Conservation (phyloP, 23 tunicate species). For the Trididemnum nubilum region DNA sequence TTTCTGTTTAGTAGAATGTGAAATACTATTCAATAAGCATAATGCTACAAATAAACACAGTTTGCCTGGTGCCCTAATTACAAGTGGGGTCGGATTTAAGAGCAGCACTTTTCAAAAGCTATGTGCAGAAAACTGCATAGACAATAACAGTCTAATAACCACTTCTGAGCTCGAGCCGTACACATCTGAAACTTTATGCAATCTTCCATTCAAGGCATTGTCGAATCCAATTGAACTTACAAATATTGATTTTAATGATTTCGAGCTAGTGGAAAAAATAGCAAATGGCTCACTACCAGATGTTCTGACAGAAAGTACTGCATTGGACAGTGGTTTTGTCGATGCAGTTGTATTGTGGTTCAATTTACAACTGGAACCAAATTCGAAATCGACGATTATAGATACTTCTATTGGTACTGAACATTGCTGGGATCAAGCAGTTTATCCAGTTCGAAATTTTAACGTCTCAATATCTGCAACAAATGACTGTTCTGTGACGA, state of each 20-base stretch:
- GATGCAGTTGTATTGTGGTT: slow-evolving; percentile 76
- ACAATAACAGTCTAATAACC: not conserved
- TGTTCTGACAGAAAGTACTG: slow-evolving; percentile 7
- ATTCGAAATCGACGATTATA: not conserved
- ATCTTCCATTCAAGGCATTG: slow-evolving; percentile 40
- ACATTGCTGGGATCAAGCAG: slow-evolving; percentile 93
- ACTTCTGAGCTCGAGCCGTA: slow-evolving; percentile 62
- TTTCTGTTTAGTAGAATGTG: slow-evolving; percentile 60
- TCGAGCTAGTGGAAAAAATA: slow-evolving; percentile 33
- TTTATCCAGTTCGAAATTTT: slow-evolving; percentile 65
- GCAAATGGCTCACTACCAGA: slow-evolving; percentile 15
- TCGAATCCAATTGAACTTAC: slow-evolving; percentile 21
- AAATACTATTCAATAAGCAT: slow-evolving; percentile 47
- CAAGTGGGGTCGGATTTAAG: slow-evolving; percentile 55
- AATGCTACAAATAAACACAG: not conserved
- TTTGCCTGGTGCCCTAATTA: slow-evolving; percentile 21
- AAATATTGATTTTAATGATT: slow-evolving; percentile 62
- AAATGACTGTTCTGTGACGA: not conserved
- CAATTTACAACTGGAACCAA: slow-evolving; percentile 42
- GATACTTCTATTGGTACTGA: slow-evolving; percentile 39
- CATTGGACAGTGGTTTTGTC: slow-evolving; percentile 17
- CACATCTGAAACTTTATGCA: slow-evolving; percentile 57
- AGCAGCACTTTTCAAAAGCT: not conserved
- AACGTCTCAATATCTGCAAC: not conserved
- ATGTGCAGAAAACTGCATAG: not conserved